phyloP scores from a whole-genome alignment of 2,113 vertebrate species.

The Zingel zingel region DNA sequence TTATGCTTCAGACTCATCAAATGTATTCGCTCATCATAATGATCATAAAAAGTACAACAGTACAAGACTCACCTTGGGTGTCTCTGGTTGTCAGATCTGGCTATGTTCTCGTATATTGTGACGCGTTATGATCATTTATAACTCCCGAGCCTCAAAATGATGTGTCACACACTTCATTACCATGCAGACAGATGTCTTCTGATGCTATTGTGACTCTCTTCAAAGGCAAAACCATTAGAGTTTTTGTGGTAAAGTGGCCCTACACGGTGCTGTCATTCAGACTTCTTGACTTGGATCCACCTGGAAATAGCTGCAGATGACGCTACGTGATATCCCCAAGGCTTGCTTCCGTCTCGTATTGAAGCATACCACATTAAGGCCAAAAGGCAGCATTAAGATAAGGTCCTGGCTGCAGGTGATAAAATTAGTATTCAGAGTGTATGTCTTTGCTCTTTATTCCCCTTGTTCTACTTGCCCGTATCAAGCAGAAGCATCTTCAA shows the following conservation, averaged over 20 bases:
- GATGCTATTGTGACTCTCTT: conserved; percentile 41
- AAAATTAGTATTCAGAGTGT: conserved; percentile 55
- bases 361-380: conserved; percentile 43
- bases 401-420: conserved; percentile 58
- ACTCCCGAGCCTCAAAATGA: conserved; percentile 32
- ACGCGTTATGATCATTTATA: conserved; percentile 36
- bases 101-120: conserved; percentile 14
- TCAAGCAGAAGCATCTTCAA: conserved; percentile 49
- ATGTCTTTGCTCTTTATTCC: conserved; percentile 62
- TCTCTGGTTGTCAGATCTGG: conserved; percentile 31
- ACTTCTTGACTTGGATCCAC: conserved; percentile 19
- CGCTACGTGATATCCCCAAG: conserved; percentile 8
- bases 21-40: conserved; percentile 21
- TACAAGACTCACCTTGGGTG: conserved; percentile 17
- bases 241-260: not conserved
- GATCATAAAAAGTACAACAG: not conserved
- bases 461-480: conserved; percentile 56
- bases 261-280: conserved; percentile 36
- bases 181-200: conserved; percentile 41
- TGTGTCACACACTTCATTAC: conserved; percentile 62
- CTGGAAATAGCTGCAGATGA: conserved; percentile 48
- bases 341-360: conserved; percentile 16
- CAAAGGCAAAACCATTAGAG: conserved; percentile 41
- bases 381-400: conserved; percentile 62
- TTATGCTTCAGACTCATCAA: not conserved